Conservation (phyloP, 2,113 vertebrate genomes). For the Monopterus albus region DNA sequence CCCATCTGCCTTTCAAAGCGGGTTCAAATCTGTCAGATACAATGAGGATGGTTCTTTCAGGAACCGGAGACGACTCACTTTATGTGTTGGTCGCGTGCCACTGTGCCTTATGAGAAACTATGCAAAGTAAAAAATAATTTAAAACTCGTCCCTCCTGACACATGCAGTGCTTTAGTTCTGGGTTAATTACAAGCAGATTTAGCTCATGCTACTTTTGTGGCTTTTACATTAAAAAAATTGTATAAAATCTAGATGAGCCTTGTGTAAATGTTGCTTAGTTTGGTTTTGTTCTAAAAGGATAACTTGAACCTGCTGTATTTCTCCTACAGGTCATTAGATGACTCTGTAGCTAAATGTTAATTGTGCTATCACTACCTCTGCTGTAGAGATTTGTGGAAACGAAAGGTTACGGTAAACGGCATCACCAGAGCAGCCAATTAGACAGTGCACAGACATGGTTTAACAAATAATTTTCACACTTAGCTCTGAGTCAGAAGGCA, state of each 20-base stretch:
- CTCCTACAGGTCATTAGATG: no score
- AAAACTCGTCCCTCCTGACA: conserved; percentile 81
- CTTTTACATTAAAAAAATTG: conserved; percentile 63
- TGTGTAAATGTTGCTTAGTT: conserved; percentile 77
- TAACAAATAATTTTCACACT: no score
- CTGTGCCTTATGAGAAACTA: conserved; percentile 96
- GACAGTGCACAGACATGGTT: no score
- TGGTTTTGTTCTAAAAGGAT: conserved; percentile 71
- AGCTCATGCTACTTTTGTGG: conserved; percentile 76
- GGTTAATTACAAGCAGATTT: conserved; percentile 67
- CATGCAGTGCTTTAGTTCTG: conserved; percentile 72
- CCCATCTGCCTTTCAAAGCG: conserved; percentile 63
- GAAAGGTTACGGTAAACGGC: no score
- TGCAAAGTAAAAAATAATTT: conserved; percentile 83
- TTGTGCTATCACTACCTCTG: no score
- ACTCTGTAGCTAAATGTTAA: no score
- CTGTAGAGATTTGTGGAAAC: no score
- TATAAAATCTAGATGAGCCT: conserved; percentile 74
- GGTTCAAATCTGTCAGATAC: conserved; percentile 49
- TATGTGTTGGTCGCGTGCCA: conserved; percentile 72
- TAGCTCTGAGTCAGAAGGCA: no score
- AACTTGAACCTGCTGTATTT: no score
- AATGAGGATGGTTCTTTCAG: conserved; percentile 56
- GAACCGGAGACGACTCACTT: conserved; percentile 60
- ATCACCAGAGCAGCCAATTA: no score